Evolutionary conservation across 2,888 invertebrate species (phyloP), one percentile per base, ranked within the genome.

Genomic region (Synanthedon myopaeformis): DNA sequence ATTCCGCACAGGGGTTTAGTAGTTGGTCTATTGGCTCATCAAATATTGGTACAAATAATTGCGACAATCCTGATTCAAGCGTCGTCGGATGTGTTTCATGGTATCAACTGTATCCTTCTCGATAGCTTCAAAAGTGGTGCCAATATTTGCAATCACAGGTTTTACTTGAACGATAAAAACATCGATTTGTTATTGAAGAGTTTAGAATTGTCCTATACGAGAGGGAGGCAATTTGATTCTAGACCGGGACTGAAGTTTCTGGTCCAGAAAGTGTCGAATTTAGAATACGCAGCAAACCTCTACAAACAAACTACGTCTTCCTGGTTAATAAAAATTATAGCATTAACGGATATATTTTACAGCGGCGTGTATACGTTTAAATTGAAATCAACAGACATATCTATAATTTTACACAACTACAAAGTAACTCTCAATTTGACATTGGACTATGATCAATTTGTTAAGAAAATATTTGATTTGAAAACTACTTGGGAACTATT

Each of bases 221-320:
- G 95, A 55, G 94, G 97, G 0, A 89, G 93, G 72, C 94, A 95
- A 67, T 97, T 98, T 72, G 97, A 98, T 76, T 90, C 92, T 8
- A 90, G 97, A 41, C 97, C 97, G 0, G 97, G 97, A 0, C 85
- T 98, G 17, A 98, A 98, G 77, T 97, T 98, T 75, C 90, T 98
- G 3, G 92, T 97, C 58, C 97, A 98, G 78, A 97, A 97, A 86
- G 96, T 96, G 0, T 95, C 94, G 0, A 94, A 94, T 69, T 89
- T 96, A 59, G 94, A 93, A 56, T 91, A 93, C 64, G 95, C 96
- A 4, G 96, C 96, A 1, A 96, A 96, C 79, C 86, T 96, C n/a
- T 96, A 96, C 73, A 94, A 94, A 57, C 97, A 97, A 81, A 95
- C 96, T 10, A 96, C 96, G 41, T 95, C 96, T 0, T 94, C 96